Evolutionary conservation across 2,888 invertebrate genomes (phyloP).

Genomic region (Ormyrus labotus): DNA sequence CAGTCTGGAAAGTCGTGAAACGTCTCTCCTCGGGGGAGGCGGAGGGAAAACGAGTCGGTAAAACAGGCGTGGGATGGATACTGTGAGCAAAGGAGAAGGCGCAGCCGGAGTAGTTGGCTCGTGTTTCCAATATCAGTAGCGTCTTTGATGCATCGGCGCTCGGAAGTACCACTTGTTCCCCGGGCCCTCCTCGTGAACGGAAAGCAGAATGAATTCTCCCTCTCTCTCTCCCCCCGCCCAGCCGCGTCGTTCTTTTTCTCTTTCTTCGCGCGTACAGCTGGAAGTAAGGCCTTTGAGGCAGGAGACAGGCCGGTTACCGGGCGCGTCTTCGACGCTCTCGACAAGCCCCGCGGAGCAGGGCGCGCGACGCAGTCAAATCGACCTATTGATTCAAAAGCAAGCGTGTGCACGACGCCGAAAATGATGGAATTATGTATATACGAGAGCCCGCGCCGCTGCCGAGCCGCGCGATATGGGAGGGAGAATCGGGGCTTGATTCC

Average conservation of each 20-base stretch:
- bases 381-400: slow-evolving; percentile 34
- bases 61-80: slow-evolving; percentile 31
- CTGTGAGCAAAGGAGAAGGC: slow-evolving; percentile 11
- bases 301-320: slow-evolving; percentile 29
- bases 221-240: background rate
- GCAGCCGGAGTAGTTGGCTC: slow-evolving; percentile 55
- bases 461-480: no score
- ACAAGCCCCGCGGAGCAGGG: slow-evolving; percentile 28
- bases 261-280: slow-evolving; percentile 8
- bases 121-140: slow-evolving; percentile 61
- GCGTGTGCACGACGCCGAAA: slow-evolving; percentile 4
- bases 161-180: slow-evolving; percentile 55
- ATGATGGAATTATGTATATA: slow-evolving; percentile 44
- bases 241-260: slow-evolving; percentile 6
- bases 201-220: slow-evolving; percentile 53
- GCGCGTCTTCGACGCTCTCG: slow-evolving; percentile 6
- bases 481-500: no score
- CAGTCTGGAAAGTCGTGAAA: slow-evolving; percentile 51
- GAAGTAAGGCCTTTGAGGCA: slow-evolving; percentile 31
- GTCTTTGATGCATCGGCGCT: slow-evolving; percentile 59
- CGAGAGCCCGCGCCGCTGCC: background rate
- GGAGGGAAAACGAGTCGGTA: slow-evolving; percentile 25
- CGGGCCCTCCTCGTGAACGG: slow-evolving; percentile 30
- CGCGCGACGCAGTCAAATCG: slow-evolving; percentile 51
- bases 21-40: background rate